These are phyloP conservation scores for Heliopora coerulea DNA, from an alignment of 92 coral and sea anemone genomes.

Conservation along the genomic window DNA sequence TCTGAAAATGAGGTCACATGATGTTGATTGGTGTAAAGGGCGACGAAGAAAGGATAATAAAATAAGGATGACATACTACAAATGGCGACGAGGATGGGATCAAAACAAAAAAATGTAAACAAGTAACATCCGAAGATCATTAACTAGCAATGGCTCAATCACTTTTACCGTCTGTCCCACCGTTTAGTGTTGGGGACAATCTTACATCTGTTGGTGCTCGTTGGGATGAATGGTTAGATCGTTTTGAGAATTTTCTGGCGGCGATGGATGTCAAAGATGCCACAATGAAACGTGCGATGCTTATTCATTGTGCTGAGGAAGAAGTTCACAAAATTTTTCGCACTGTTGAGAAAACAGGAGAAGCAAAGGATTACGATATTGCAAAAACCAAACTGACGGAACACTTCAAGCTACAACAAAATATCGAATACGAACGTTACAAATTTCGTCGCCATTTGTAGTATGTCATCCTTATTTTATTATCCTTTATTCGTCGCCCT, in stretches of 20 bases:
- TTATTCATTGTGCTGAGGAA: conserved; percentile 40
- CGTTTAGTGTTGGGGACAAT: background rate
- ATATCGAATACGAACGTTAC: conserved; percentile 31
- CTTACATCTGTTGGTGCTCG: conserved; percentile 24
- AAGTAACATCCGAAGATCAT: too few relatives aligned
- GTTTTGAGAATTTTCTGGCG: too few relatives aligned
- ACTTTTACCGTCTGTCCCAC: background rate
- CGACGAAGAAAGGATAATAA: too few relatives aligned
- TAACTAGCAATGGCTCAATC: background rate
- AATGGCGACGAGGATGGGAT: conserved; percentile 27
- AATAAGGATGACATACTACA: too few relatives aligned
- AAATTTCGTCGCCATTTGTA: conserved; percentile 11
- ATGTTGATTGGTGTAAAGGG: too few relatives aligned
- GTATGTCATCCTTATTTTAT: too few relatives aligned
- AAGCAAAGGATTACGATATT: conserved; percentile 21
- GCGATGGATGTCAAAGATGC: conserved; percentile 31
- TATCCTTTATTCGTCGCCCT: too few relatives aligned
- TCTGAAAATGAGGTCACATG: too few relatives aligned
- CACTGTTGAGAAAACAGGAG: conserved; percentile 13
- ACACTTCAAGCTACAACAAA: conserved; percentile 25
- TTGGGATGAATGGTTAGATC: conserved; percentile 33
- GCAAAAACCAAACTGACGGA: conserved; percentile 25
- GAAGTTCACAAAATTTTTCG: conserved; percentile 36
- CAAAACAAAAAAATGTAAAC: too few relatives aligned
- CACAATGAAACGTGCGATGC: conserved; percentile 38